Percentiles rank a stretch among this genome's conserved stretches.
Conservation (phyloP, 2,888 invertebrate genomes). For the Scelioninae gen. 1 region DNA sequence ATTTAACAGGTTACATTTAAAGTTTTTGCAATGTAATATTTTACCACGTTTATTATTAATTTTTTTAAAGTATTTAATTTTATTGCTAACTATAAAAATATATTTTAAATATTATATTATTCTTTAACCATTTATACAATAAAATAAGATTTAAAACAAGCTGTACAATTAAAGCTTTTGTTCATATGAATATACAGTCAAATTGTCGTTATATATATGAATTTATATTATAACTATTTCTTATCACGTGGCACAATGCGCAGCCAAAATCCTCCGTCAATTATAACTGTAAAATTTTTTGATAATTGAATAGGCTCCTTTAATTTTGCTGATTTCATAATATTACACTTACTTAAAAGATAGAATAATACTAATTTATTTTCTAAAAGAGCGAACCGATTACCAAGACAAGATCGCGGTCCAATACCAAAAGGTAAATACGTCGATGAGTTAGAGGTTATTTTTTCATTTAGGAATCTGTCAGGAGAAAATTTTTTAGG, state of each 20-base stretch:
- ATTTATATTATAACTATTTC: no score
- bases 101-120: no score
- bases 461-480: slow-evolving; percentile 13
- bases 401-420: slow-evolving; percentile 35
- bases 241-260: slow-evolving; percentile 11
- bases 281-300: neutral
- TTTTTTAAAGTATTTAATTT: no score
- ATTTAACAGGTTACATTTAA: no score
- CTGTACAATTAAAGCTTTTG: no score
- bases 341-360: slow-evolving; percentile 9
- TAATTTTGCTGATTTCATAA: slow-evolving; percentile 15
- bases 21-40: no score
- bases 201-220: no score
- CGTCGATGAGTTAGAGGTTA: slow-evolving; percentile 10
- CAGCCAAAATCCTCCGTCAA: slow-evolving; percentile 37
- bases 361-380: slow-evolving; percentile 23
- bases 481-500: slow-evolving; percentile 28
- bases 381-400: slow-evolving; percentile 27
- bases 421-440: slow-evolving; percentile 40
- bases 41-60: no score
- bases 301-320: neutral
- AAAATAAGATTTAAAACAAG: no score
- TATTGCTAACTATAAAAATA: no score
- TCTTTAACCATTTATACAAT: no score
- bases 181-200: no score